These are phyloP conservation scores for Cherax quadricarinatus DNA, from an alignment of 1,140 invertebrate species.

Conservation along the genomic window DNA sequence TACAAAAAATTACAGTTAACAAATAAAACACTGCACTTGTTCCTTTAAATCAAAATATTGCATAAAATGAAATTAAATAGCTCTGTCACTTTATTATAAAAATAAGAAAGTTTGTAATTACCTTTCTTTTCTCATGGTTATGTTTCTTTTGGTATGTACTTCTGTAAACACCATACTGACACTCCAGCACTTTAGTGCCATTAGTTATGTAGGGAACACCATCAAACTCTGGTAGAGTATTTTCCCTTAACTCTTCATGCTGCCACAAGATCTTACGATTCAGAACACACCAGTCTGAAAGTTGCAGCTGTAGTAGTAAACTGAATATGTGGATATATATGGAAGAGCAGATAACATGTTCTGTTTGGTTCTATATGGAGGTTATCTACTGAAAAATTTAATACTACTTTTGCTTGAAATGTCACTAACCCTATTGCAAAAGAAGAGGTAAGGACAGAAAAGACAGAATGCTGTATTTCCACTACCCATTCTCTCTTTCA, in stretches of 20 bases:
- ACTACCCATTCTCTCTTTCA: no score
- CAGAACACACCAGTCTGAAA: constrained; percentile 18
- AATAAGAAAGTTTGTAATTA: background rate
- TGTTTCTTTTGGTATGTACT: constrained; percentile 31
- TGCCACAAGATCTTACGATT: constrained; percentile 41
- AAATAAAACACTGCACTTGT: no score
- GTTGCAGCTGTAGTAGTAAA: background rate
- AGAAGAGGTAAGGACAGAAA: no score
- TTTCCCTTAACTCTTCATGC: constrained; percentile 37
- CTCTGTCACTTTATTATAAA: background rate
- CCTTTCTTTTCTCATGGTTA: constrained; percentile 1
- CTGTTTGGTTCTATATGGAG: no score
- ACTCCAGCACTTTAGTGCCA: constrained; percentile 38
- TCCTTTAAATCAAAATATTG: no score
- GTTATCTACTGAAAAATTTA: no score
- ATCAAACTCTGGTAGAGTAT: constrained; percentile 39
- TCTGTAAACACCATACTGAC: constrained; percentile 38
- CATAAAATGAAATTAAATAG: no score
- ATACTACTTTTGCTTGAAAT: no score
- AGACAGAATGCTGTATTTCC: no score
- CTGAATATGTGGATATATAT: background rate
- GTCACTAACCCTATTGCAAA: no score
- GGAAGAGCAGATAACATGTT: background rate
- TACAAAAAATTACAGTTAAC: no score
- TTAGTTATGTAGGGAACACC: constrained; percentile 46